Evolutionary conservation across 35 echinoderm and acorn worm genomes (phyloP), one percentile per base, ranked within the genome.

Genomic region (Patiria miniata): DNA sequence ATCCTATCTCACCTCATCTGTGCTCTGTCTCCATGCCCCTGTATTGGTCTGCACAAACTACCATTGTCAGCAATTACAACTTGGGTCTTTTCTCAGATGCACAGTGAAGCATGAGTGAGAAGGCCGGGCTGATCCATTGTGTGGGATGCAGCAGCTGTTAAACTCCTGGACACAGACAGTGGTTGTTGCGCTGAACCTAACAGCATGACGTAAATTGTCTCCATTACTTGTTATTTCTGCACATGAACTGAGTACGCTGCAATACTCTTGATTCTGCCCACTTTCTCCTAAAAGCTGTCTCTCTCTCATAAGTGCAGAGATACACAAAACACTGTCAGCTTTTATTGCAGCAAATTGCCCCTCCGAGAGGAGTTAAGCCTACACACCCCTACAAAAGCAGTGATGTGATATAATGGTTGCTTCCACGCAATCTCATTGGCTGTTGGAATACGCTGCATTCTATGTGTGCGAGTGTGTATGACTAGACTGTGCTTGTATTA

Each of bases 1-100:
- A n/a, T 23, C 34, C 65, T 73, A 73, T 73, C 65, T 73, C 65
- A 73, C 42, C 4, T 73, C 65, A 73, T 73, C 65, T 7, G 26
- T 73, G 15, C 65, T n/a, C n/a, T 73, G 65, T 73, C 65, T 73
- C 65, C 65, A 73, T 73, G 65, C 65, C 65, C 29, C 65, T n/a
- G n/a, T 73, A 73, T 73, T 73, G 65, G 65, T 73, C 65, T 73
- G 65, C 65, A 73, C 65, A 73, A 73, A 73, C 65, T 73, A 73
- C 65, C 29, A 73, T 73, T 73, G 65, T 73, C 65, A 73, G 65
- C 65, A 73, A 73, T 73, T 73, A 73, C 65, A 73, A 73, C 65
- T 73, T 34, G 0, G 65, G 21, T 73, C 65, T 73, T 73, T 73
- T 73, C 65, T 73, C 65, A 73, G 26, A 73, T 32, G 65, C 65